Base-by-base conservation (phyloP, 2,113 vertebrate genomes). In the Leptosomus discolor region DNA sequence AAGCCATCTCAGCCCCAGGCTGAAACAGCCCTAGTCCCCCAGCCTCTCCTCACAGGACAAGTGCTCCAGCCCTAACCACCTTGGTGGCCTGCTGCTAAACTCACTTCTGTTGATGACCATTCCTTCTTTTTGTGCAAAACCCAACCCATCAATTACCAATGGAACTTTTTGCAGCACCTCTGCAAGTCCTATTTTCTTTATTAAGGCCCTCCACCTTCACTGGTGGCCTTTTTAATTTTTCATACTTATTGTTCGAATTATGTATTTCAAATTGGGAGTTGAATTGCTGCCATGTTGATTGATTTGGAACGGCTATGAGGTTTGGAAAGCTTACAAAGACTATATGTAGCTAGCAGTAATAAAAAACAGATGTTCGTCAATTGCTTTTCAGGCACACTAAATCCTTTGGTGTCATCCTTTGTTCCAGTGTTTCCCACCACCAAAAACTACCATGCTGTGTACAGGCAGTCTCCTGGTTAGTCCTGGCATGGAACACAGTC, bases 401-500 rank as follows among this genome's bases (percentile, higher is more conserved):
- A 56, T 26, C n/a, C 37, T 83, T 93, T 2, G 16, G 37, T 70
- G 39, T 15, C 15, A 91, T 87, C 19, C 29, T 82, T 76, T 21
- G 8, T 68, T 75, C 65, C 57, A 64, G 12, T 51, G 63, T 93
- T 93, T 78, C 5, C n/a, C 24, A 64, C 15, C 34, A 89, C 12
- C 51, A 81, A 73, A 70, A 94, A 29, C 36, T 30, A 60, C 34
- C 36, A 34, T 24, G 9, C n/a, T 24, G 30, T 8, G 17, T 36
- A 50, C 26, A 86, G 54, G 46, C 56, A 80, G 30, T 10, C 27
- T 27, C 32, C 9, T 65, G 41, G 16, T 41, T 53, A 30, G 58
- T 37, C 71, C 58, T 54, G 64, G 9, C 46, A 85, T 4, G 27
- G 12, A n/a, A 18, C 51, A 58, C 0, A 0, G 22, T 32, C n/a